These are phyloP conservation scores for Neosalanx taihuensis DNA, from an alignment of 2,797 vertebrate genomes.

Conservation along the genomic window DNA sequence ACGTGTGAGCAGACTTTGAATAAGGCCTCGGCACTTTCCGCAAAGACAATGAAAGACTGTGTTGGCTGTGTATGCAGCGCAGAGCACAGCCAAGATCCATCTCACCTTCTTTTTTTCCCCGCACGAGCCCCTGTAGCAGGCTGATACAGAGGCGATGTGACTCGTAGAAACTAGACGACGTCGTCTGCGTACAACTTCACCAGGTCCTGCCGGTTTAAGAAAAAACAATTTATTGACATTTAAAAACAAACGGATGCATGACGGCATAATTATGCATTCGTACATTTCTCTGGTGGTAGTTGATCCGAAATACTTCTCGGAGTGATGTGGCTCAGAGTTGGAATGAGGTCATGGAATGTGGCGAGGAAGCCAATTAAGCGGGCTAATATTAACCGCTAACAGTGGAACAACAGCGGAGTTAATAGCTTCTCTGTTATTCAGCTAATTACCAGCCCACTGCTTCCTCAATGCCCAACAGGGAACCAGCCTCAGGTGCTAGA, in stretches of 20 bases:
- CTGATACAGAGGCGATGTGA: background rate
- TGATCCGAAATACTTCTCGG: constrained; percentile 31
- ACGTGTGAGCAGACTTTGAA: constrained; percentile 24
- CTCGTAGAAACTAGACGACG: background rate
- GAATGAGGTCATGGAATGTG: constrained; percentile 55
- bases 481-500: constrained; percentile 34
- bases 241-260: too few relatives aligned
- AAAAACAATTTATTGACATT: too few relatives aligned
- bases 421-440: constrained; percentile 68
- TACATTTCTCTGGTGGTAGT: background rate
- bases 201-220: too few relatives aligned
- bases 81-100: constrained; percentile 45
- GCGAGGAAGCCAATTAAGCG: constrained; percentile 62
- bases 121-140: constrained; percentile 22
- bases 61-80: constrained; percentile 38
- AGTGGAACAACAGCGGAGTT: constrained; percentile 61
- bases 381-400: constrained; percentile 66
- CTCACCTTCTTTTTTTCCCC: constrained; percentile 31
- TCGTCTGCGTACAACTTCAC: background rate
- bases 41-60: constrained; percentile 46
- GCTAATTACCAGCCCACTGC: constrained; percentile 63
- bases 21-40: constrained; percentile 33
- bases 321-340: background rate
- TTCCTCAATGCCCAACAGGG: constrained; percentile 40
- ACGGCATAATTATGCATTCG: too few relatives aligned